Evolutionary conservation across 92 coral and sea anemone species (phyloP).

Genomic region (Epizoanthus stellaris): DNA sequence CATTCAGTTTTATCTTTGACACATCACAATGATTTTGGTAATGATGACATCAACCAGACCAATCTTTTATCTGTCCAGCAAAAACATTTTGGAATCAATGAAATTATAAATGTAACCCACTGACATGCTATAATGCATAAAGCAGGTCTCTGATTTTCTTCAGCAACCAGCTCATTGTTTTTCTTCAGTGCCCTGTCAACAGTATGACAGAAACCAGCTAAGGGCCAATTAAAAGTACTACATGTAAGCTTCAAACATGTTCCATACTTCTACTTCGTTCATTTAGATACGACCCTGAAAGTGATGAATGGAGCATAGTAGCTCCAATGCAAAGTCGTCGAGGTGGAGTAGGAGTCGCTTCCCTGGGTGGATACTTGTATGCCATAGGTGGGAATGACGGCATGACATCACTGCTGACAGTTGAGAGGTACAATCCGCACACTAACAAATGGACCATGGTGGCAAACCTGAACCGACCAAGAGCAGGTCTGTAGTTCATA

Average conservation of each 20-base stretch:
- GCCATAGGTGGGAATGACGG: slow-evolving; percentile 99
- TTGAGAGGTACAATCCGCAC: slow-evolving; percentile 93
- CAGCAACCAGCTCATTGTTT: no score
- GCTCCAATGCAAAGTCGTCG: slow-evolving; percentile 88
- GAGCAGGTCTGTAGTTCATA: slow-evolving; percentile 80
- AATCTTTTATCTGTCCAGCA: no score
- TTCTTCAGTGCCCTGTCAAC: neutral
- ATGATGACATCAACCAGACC: no score
- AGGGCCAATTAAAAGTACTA: neutral
- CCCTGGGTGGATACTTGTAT: slow-evolving; percentile 84
- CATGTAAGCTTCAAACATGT: neutral
- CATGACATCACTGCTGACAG: slow-evolving; percentile 82
- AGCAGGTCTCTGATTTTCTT: no score
- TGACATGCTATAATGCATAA: no score
- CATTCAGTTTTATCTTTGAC: no score
- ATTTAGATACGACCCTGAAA: slow-evolving; percentile 90
- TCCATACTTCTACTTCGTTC: neutral
- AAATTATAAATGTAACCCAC: no score
- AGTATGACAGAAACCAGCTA: neutral
- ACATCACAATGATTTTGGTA: no score
- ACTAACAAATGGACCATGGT: slow-evolving; percentile 84
- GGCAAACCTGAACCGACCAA: slow-evolving; percentile 88
- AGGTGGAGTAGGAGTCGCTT: slow-evolving; percentile 97
- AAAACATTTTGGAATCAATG: no score
- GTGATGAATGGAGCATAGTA: slow-evolving; percentile 82